A percentile compares a stretch with the other conserved stretches of the same genome.
phyloP scores from a whole-genome alignment of 1,140 invertebrate genomes.

The Cephus cinctus region DNA sequence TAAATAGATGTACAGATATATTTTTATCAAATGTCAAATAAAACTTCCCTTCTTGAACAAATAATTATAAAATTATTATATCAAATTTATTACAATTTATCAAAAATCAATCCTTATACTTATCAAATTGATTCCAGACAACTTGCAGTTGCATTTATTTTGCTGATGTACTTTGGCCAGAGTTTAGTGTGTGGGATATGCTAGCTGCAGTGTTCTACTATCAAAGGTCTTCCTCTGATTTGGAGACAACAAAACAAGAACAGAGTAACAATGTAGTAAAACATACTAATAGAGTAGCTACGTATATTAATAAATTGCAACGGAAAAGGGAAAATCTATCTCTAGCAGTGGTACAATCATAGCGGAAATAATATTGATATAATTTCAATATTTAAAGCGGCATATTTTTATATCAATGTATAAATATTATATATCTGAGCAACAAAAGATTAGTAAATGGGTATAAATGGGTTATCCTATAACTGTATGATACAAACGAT shows the following conservation, averaged over 20 bases:
- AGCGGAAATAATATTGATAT: too few relatives aligned
- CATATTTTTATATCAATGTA: too few relatives aligned
- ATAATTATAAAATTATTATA: neutral
- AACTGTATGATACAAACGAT: too few relatives aligned
- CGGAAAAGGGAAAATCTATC: conserved; percentile 28
- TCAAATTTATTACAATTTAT: conserved; percentile 24
- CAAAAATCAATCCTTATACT: conserved; percentile 7
- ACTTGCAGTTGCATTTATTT: conserved; percentile 75
- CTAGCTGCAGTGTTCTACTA: conserved; percentile 82
- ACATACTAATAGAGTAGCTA: conserved; percentile 29
- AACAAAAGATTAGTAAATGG: too few relatives aligned
- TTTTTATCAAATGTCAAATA: too few relatives aligned
- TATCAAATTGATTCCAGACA: conserved; percentile 60
- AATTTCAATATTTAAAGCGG: too few relatives aligned
- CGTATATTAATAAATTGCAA: conserved; percentile 36
- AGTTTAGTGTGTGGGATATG: conserved; percentile 90
- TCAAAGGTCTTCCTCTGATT: conserved; percentile 61
- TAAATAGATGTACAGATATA: too few relatives aligned
- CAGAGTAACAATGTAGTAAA: conserved; percentile 16
- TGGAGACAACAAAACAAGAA: conserved; percentile 27
- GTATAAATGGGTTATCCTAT: too few relatives aligned
- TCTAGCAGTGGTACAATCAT: conserved; percentile 4
- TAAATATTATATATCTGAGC: too few relatives aligned
- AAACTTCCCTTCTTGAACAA: conserved; percentile 4
- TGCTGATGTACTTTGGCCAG: conserved; percentile 86